Percentiles rank a stretch among this genome's conserved stretches.
Conservation (phyloP, 2,888 invertebrate species). For the Petrolisthes cinctipes region DNA sequence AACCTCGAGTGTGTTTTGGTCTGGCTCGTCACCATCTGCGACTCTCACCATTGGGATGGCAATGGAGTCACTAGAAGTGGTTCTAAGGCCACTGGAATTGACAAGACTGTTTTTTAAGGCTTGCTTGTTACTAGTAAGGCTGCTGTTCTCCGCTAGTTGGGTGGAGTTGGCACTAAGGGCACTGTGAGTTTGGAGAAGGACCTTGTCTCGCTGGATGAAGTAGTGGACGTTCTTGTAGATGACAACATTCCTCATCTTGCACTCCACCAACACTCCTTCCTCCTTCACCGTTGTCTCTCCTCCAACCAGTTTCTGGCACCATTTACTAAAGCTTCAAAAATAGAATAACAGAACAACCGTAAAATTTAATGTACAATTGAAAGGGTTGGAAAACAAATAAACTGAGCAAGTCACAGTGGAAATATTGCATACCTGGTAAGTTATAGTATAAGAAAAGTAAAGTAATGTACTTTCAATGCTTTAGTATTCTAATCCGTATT, state of each 20-base stretch:
- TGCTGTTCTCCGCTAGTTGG: background rate
- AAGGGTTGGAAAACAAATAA: background rate
- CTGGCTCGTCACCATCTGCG: background rate
- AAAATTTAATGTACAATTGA: background rate
- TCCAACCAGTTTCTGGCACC: conserved; percentile 24
- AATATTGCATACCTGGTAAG: no score
- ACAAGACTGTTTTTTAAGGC: background rate
- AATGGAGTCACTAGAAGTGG: background rate
- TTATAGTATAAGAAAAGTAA: no score
- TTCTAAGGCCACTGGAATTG: background rate
- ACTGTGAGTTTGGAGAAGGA: conserved; percentile 4
- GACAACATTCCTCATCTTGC: conserved; percentile 59
- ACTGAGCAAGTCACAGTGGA: no score
- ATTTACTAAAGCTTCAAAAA: conserved; percentile 31
- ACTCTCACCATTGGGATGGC: background rate
- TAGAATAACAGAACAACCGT: background rate
- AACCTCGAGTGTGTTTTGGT: background rate
- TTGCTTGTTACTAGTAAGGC: background rate
- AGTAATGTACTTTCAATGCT: no score
- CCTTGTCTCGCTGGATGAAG: conserved; percentile 58
- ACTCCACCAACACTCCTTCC: conserved; percentile 48
- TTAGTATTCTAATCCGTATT: no score
- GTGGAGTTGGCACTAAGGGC: background rate
- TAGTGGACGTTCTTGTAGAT: conserved; percentile 67
- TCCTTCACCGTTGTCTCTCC: conserved; percentile 17